Percentiles rank a stretch among this genome's conserved stretches.
These are phyloP conservation scores for Caracal caracal DNA, from an alignment of 2,113 vertebrate genomes.

Conservation along the genomic window DNA sequence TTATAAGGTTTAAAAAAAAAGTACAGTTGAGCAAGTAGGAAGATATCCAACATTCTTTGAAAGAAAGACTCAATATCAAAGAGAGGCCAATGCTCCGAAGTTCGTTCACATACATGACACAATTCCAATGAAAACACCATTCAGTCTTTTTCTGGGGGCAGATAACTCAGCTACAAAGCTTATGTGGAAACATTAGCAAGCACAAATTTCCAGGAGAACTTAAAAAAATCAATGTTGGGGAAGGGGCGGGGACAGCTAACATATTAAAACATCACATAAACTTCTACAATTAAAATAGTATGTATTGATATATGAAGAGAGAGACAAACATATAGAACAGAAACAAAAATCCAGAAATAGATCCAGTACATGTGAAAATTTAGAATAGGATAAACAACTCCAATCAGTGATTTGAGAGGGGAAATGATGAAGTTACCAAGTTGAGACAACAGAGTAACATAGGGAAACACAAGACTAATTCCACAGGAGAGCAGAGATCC, in stretches of 20 bases:
- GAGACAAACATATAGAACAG: not conserved
- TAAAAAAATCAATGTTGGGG: not conserved
- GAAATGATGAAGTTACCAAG: not conserved
- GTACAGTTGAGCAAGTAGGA: not conserved
- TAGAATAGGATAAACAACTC: not conserved
- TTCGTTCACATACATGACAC: not conserved
- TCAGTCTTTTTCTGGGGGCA: not conserved
- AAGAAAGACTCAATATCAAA: not conserved
- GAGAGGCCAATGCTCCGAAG: not conserved
- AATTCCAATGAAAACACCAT: not conserved
- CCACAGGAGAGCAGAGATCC: not conserved
- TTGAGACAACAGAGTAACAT: not conserved
- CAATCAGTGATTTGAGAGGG: not conserved
- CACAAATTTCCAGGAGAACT: not conserved
- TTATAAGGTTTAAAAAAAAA: not conserved
- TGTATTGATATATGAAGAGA: not conserved
- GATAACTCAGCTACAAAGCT: not conserved
- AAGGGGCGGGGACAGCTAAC: not conserved
- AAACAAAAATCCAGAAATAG: not conserved
- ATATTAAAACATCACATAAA: not conserved
- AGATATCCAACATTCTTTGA: not conserved
- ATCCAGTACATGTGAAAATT: not conserved
- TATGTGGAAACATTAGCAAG: not conserved
- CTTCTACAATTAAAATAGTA: not conserved
- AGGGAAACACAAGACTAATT: not conserved